Percentiles rank a stretch among this genome's conserved stretches.
Evolutionary conservation across 2,797 vertebrate species (phyloP).

Genomic region (Coracias cyanogaster): DNA sequence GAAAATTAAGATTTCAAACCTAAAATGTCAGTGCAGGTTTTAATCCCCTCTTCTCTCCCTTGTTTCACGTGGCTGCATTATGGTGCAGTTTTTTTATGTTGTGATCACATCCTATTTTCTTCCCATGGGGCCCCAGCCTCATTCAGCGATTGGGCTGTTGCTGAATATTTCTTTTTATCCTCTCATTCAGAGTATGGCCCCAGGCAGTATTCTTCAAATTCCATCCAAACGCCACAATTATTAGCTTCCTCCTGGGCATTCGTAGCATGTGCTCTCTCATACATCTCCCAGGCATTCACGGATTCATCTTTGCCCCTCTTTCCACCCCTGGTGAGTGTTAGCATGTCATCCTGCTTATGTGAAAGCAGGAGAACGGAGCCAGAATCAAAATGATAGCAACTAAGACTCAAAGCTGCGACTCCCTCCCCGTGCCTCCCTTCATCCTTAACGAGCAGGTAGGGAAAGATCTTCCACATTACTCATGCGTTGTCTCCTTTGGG

Average conservation of each 20-base stretch:
- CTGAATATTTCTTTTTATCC: slow-evolving; percentile 63
- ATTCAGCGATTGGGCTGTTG: not conserved
- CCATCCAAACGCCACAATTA: slow-evolving; percentile 53
- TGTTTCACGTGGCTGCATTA: not conserved
- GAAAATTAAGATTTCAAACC: not conserved
- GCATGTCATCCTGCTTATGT: not conserved
- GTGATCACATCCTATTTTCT: slow-evolving; percentile 31
- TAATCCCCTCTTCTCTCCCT: not conserved
- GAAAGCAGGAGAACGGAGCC: slow-evolving; percentile 4
- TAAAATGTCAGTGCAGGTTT: not conserved
- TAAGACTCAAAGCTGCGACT: not conserved
- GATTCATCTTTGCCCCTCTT: slow-evolving; percentile 30
- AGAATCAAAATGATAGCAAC: not conserved
- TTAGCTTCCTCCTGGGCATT: slow-evolving; percentile 64
- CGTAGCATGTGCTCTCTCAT: slow-evolving; percentile 19
- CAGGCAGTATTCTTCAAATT: slow-evolving; percentile 61
- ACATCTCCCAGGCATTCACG: not conserved
- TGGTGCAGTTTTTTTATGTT: not conserved
- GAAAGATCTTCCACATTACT: not conserved
- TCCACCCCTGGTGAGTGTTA: slow-evolving; percentile 15
- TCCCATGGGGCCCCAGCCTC: slow-evolving; percentile 10
- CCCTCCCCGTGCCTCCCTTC: not conserved
- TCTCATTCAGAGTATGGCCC: slow-evolving; percentile 9
- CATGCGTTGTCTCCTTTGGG: not conserved
- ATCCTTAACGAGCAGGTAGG: slow-evolving; percentile 12